Evolutionary conservation across 2,888 invertebrate species (phyloP), one percentile per base, ranked within the genome.

Genomic region (Galerucella calmariensis): DNA sequence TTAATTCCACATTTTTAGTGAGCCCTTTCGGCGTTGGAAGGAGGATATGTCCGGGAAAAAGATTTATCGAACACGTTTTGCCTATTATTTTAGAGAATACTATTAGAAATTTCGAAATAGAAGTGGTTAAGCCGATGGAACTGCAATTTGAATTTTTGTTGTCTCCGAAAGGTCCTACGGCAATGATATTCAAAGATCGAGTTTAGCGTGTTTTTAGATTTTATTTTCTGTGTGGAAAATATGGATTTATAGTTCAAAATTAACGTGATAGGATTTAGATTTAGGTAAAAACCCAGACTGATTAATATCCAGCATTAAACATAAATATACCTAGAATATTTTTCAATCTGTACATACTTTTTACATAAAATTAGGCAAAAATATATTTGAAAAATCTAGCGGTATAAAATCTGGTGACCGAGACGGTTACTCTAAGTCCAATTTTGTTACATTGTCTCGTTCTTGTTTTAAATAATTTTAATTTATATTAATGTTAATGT

Each of bases 31-130:
- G 96, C 0, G 89, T 92, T 51, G 96, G 96, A 0, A 90, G 92
- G 69, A 89, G 96, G 63, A 93, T 94, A 87, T 96, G 96, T 84
- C 96, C 96, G 0, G 96, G 96, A 65, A 95, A 95, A 87, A 89
- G 95, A 75, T 95, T 95, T 84, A 93, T 95, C 2, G 94, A 95
- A 82, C 91, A 94, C 79, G 93, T 94, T 80, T 88, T 95, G 20
- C 92, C 94, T 76, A 88, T 95, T 69, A 88, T 94, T 74, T 87
- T 95, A 24, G 94, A 94, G 35, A 93, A 93, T 91, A 94, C 94
- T 81, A 79, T 86, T 11, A 77, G 79, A 67, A 80, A 91, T 82
- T 96, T 94, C 88, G 90, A 92, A 70, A 91, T 96, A 41, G 92
- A 91, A 78, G 90, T 91, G 61, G 90, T 92, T 14, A 73, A 75